Percentiles rank a stretch among this genome's conserved stretches.
Conservation (phyloP, 2,888 invertebrate genomes). For the Lutraria lutraria region DNA sequence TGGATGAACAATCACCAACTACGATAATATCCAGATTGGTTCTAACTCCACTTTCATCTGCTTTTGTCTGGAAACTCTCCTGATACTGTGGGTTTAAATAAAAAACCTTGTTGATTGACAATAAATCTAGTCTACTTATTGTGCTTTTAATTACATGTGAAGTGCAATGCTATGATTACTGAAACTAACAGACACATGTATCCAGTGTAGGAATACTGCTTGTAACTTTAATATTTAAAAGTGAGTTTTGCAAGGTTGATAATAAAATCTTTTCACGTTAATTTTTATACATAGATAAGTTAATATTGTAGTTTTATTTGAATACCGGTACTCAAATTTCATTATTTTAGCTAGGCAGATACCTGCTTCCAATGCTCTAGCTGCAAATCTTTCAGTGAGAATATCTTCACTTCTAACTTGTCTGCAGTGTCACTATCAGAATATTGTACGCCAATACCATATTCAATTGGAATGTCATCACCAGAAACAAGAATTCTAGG, state of each 20-base stretch:
- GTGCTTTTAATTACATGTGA: no score
- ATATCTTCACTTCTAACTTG: background rate
- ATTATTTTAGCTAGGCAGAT: background rate
- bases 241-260: background rate
- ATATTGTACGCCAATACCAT: background rate
- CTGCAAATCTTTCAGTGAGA: background rate
- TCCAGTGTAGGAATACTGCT: no score
- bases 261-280: background rate
- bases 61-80: background rate
- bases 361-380: conserved; percentile 9
- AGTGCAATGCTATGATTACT: no score
- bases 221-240: no score
- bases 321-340: no score
- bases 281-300: background rate
- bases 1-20: background rate
- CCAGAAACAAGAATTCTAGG: conserved; percentile 3
- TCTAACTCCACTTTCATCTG: background rate
- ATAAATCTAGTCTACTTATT: no score
- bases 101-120: no score
- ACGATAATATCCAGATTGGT: background rate
- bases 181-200: no score
- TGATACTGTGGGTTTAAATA: background rate
- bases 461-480: background rate
- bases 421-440: background rate
- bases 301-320: background rate